Conservation (phyloP, 1,140 invertebrate genomes). For the Drosophila prosaltans region DNA sequence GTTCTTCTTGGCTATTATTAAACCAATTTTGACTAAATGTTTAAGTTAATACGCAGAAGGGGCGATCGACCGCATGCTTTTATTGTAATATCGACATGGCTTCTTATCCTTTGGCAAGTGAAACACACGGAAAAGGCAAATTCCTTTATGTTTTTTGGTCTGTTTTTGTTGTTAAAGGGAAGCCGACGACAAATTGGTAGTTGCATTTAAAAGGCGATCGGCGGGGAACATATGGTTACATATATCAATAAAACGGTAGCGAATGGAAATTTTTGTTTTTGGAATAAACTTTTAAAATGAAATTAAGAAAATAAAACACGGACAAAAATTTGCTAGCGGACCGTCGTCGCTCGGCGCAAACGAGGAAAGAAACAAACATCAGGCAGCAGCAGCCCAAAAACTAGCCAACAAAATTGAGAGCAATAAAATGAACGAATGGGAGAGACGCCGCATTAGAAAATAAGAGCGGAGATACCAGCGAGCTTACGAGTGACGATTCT, state of each 20-base stretch:
- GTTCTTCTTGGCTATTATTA: conserved; percentile 52
- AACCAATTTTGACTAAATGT: conserved; percentile 57
- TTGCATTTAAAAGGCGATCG: background rate
- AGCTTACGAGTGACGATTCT: background rate
- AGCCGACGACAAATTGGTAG: conserved; percentile 3
- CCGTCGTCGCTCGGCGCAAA: conserved; percentile 73
- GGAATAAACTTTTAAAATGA: conserved; percentile 31
- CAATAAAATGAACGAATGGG: conserved; percentile 27
- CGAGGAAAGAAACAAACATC: conserved; percentile 78
- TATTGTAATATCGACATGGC: background rate
- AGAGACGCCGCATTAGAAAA: conserved; percentile 19
- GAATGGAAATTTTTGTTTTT: conserved; percentile 1
- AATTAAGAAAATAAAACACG: conserved; percentile 74
- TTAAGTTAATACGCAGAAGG: conserved; percentile 56
- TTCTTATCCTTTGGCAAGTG: conserved; percentile 19
- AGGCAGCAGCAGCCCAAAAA: conserved; percentile 54
- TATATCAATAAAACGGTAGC: background rate
- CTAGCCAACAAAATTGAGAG: conserved; percentile 34
- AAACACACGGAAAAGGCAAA: conserved; percentile 51
- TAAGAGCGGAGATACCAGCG: conserved; percentile 7
- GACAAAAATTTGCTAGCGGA: conserved; percentile 67
- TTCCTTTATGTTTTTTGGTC: background rate
- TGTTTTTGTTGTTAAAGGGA: too few species aligned
- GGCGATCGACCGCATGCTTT: conserved; percentile 7
- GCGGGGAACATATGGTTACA: background rate